phyloP scores from a whole-genome alignment of 2,797 vertebrate species.

The Nannoperca australis region DNA sequence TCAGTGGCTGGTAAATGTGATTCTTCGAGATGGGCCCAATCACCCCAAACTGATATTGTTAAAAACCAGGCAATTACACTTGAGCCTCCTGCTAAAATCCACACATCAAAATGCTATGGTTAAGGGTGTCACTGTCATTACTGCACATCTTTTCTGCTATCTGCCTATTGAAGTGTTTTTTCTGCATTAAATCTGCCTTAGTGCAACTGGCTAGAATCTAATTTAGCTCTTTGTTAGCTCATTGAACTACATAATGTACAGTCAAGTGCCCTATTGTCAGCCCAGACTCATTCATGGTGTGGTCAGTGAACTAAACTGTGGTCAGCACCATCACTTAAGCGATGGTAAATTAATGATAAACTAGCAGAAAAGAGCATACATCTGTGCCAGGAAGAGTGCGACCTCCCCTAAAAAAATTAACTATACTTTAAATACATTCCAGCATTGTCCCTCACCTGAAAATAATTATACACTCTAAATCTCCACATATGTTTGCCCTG shows the following conservation, averaged over 20 bases:
- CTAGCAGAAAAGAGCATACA: background rate
- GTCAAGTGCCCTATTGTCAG: constrained; percentile 14
- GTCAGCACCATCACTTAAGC: constrained; percentile 7
- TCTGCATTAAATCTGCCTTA: constrained; percentile 20
- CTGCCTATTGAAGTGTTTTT: background rate
- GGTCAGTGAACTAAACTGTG: constrained; percentile 19
- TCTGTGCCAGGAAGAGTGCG: background rate
- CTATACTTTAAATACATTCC: constrained; percentile 1
- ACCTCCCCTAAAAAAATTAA: background rate
- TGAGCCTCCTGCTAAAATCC: constrained; percentile 34
- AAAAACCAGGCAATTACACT: constrained; percentile 28
- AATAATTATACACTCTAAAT: constrained; percentile 19
- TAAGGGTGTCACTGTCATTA: constrained; percentile 17
- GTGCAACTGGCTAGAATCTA: constrained; percentile 8
- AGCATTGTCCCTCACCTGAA: constrained; percentile 7
- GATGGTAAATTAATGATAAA: constrained; percentile 31
- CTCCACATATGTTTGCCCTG: constrained; percentile 35
- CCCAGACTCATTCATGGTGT: background rate
- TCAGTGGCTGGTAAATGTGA: constrained; percentile 45
- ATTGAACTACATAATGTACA: constrained; percentile 34
- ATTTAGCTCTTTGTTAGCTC: constrained; percentile 40
- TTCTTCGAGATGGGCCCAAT: constrained; percentile 58
- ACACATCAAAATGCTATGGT: constrained; percentile 30
- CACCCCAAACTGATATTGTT: constrained; percentile 38
- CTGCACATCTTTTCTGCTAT: constrained; percentile 8